Evolutionary conservation across 2,888 invertebrate genomes (phyloP), one percentile per base, ranked within the genome.

Genomic region (Epiblema foenella): DNA sequence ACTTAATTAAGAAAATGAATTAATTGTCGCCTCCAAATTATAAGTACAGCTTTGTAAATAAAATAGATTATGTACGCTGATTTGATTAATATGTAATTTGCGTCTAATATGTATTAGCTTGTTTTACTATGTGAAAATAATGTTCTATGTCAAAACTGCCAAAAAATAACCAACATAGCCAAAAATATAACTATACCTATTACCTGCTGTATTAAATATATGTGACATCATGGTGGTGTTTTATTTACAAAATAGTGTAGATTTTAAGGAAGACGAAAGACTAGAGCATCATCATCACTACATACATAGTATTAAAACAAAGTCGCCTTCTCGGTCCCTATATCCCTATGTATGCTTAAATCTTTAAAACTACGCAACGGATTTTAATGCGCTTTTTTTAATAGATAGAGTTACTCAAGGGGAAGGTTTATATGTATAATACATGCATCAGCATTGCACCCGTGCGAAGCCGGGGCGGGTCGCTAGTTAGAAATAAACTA

Each of bases 161-260:
- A 80, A 76, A 72, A n/a, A 77, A 69, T 80, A 78, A 79, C 74
- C 77, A 74, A 74, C 74, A 70, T 51, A 60, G 20, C 58, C 64
- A 69, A 63, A 69, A 51, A 65, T 54, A 76, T 76, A 77, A 75
- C 70, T 66, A 75, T 68, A 29, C 20, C 2, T 24, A 24, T n/a
- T 46, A 7, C 15, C n/a, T 46, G 54, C 74, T 72, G 52, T 72
- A 76, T 66, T 75, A 70, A 81, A 77, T 79, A 77, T 79, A 82
- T 78, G 78, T 79, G 74, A 74, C 71, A 72, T 74, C 72, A 57
- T 58, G 42, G 24, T 29, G 20, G 20, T 62, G 59, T 69, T 69
- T 75, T 56, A 66, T 62, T 72, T 10, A 20, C 20, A 24, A 46
- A 46, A 4, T 24, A 24, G 1, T 24, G 24, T 24, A 4, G 24